Evolutionary conservation across 2,888 invertebrate genomes (phyloP).

Genomic region (Pandemis cinnamomeana): DNA sequence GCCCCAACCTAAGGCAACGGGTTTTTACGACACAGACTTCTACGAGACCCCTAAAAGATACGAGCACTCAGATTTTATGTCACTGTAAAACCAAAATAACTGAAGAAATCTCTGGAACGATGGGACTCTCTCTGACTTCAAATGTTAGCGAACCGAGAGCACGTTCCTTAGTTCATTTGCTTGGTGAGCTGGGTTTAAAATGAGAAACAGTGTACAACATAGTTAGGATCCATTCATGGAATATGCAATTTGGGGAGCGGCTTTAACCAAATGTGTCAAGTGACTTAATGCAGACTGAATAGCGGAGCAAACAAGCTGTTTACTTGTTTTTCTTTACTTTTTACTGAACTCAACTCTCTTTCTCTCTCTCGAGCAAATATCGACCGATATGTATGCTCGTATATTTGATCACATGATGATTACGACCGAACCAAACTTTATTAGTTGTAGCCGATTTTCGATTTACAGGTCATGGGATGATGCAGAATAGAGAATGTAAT

Average conservation of each 20-base stretch:
- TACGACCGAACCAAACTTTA: too few relatives aligned
- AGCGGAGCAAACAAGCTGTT: background rate
- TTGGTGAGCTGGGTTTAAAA: slow-evolving; percentile 3
- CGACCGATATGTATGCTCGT: too few relatives aligned
- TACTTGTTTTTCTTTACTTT: background rate
- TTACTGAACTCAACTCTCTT: too few relatives aligned
- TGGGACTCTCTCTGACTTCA: slow-evolving; percentile 43
- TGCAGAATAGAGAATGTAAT: too few relatives aligned
- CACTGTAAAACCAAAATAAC: slow-evolving; percentile 59
- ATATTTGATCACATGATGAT: too few relatives aligned
- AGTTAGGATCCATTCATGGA: background rate
- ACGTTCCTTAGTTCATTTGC: slow-evolving; percentile 7
- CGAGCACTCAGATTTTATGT: slow-evolving; percentile 56
- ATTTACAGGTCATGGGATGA: too few relatives aligned
- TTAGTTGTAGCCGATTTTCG: too few relatives aligned
- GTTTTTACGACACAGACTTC: slow-evolving; percentile 52
- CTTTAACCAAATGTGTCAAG: background rate
- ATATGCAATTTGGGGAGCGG: background rate
- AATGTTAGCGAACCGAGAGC: slow-evolving; percentile 38
- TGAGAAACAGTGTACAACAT: background rate
- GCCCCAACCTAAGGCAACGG: slow-evolving; percentile 34
- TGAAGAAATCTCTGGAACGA: slow-evolving; percentile 44
- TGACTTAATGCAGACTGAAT: background rate
- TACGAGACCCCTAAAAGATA: slow-evolving; percentile 52
- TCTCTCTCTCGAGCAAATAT: too few relatives aligned